Evolutionary conservation across 2,113 vertebrate species (phyloP), one percentile per base, ranked within the genome.

Genomic region (Prietella phreatophila): DNA sequence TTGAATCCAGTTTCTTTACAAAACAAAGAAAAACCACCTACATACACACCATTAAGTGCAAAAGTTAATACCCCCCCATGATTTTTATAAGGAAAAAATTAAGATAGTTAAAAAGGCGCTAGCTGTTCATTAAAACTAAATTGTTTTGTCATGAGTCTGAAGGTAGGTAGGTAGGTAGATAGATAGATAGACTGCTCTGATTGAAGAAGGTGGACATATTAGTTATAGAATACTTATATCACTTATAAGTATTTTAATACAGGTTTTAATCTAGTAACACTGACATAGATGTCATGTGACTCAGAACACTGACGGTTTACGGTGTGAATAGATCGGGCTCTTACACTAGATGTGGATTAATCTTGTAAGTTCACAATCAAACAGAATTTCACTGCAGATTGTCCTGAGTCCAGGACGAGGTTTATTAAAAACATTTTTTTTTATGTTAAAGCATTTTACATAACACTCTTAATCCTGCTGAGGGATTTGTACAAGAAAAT

Each of bases 401-500:
- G 58, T 30, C 53, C 33, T 2, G 27, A 56, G 56, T 76, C 82
- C 82, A 67, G n/a, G 65, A 87, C 22, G 25, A 82, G 30, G 78
- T 81, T 82, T 17, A 87, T 87, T 71, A 87, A n/a, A 50, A 47
- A 47, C 42, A 47, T 47, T 50, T 50, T 50, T 50, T 47, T 10
- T 50, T 10, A 30, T 30, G 47, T 76, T 55, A 81, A 79, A 86
- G 71, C 75, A 39, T 47, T 82, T 86, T 85, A 71, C 73, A 84
- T 76, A 73, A 73, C 60, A 87, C 69, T 67, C 71, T 65, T 86
- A 65, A 78, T 78, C 85, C 73, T 71, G 58, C 79, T 76, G 58
- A 86, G 30, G 85, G 85, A 89, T 89, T 79, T 61, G 25, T 50
- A 58, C 60, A 76, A 83, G 83, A n/a, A 67, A 84, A 88, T 14